These are phyloP conservation scores for Ophion ellenae DNA, from an alignment of 2,888 invertebrate species.

Conservation along the genomic window DNA sequence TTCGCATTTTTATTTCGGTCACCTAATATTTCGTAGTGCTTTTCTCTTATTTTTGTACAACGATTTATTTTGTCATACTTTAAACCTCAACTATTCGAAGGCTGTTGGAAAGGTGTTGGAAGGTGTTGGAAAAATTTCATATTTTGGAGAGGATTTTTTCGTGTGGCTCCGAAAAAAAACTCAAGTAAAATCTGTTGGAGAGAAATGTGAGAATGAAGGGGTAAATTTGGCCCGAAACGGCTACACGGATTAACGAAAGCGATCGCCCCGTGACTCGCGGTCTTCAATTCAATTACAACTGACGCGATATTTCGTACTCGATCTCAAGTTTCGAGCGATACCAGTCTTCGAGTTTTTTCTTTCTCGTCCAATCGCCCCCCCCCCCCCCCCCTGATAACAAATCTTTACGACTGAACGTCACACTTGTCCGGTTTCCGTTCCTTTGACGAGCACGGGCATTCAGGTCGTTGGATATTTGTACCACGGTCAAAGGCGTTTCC, in stretches of 20 bases:
- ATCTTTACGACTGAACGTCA: slow-evolving; percentile 11
- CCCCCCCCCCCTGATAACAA: not conserved
- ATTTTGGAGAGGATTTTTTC: not conserved
- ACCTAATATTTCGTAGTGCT: not conserved
- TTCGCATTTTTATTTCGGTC: too few species aligned
- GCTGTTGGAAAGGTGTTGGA: not conserved
- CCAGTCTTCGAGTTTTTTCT: not conserved
- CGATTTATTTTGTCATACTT: not conserved
- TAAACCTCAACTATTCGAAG: not conserved
- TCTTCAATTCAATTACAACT: not conserved
- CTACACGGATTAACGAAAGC: not conserved
- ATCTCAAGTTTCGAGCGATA: not conserved
- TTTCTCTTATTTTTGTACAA: not conserved
- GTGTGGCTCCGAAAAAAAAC: not conserved
- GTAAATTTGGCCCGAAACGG: not conserved
- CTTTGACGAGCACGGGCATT: slow-evolving; percentile 36
- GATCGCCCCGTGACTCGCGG: not conserved
- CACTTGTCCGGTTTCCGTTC: slow-evolving; percentile 48
- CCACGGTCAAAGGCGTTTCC: slow-evolving; percentile 59
- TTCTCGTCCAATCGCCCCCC: not conserved
- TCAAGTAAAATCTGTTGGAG: not conserved
- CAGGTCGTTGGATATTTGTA: slow-evolving; percentile 58
- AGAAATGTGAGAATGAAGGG: not conserved
- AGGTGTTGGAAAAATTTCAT: not conserved
- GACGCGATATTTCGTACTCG: not conserved